Percentiles rank a stretch among this genome's conserved stretches.
These are phyloP conservation scores for Pseudomyrmex sp. DNA, from an alignment of 1,140 invertebrate genomes.

Conservation along the genomic window DNA sequence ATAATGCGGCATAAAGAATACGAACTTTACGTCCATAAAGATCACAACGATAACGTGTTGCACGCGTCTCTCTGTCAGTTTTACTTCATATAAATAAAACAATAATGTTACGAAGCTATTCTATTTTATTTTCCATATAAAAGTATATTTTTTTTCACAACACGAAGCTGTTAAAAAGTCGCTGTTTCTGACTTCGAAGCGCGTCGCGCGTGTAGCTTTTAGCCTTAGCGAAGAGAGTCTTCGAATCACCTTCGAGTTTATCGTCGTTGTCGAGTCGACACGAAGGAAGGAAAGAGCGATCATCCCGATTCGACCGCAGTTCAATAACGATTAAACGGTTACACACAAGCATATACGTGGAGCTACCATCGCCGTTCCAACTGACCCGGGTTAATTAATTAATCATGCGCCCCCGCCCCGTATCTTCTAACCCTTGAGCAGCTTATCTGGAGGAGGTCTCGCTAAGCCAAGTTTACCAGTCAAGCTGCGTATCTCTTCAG, in stretches of 20 bases:
- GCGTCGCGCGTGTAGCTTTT: not conserved
- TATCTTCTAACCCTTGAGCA: constrained; percentile 77
- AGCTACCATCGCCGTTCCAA: constrained; percentile 75
- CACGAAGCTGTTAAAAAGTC: not conserved
- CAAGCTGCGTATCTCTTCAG: constrained; percentile 85
- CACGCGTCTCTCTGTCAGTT: not conserved
- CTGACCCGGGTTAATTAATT: constrained; percentile 85
- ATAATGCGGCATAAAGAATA: constrained; percentile 29
- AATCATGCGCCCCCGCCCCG: constrained; percentile 79
- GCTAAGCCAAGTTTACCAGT: constrained; percentile 81
- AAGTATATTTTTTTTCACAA: no score
- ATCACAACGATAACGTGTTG: not conserved
- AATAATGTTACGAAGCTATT: no score
- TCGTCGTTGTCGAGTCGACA: constrained; percentile 17
- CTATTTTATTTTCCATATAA: no score
- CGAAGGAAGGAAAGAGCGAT: constrained; percentile 26
- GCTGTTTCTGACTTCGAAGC: not conserved
- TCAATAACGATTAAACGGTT: constrained; percentile 56
- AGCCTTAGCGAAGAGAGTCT: not conserved
- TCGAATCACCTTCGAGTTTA: not conserved
- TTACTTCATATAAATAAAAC: no score
- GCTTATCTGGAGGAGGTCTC: constrained; percentile 82
- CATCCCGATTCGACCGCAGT: constrained; percentile 57
- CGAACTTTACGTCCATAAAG: not conserved
- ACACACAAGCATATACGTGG: constrained; percentile 39